Evolutionary conservation across 2,113 vertebrate genomes (phyloP).

Genomic region (Nanger granti): DNA sequence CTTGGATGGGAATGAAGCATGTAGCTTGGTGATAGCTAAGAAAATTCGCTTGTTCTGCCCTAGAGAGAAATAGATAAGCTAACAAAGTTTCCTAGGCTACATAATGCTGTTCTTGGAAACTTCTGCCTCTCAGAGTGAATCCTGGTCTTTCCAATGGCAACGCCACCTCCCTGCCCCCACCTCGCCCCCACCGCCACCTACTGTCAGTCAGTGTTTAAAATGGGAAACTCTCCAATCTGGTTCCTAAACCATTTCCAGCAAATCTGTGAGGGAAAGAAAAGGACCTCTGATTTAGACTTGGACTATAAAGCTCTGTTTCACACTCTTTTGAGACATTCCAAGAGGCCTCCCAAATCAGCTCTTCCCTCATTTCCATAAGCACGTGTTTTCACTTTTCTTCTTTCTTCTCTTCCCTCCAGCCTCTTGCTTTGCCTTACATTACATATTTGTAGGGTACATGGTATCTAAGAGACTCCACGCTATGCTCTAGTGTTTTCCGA

Average conservation of each 20-base stretch:
- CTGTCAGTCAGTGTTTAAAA: neutral
- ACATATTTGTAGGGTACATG: neutral
- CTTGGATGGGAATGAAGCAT: neutral
- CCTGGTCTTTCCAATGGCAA: neutral
- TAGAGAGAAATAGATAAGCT: neutral
- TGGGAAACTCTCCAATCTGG: neutral
- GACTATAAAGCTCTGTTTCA: neutral
- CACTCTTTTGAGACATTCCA: neutral
- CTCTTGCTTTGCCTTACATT: neutral
- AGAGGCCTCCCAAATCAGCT: neutral
- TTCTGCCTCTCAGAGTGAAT: neutral
- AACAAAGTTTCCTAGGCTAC: neutral
- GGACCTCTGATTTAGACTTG: neutral
- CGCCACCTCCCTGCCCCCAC: neutral
- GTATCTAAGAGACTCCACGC: neutral
- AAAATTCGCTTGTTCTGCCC: neutral
- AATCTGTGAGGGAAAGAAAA: neutral
- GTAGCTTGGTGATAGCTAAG: neutral
- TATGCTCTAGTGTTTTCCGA: neutral
- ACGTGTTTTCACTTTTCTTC: neutral
- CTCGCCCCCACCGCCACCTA: rapidly evolving
- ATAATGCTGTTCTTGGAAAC: neutral
- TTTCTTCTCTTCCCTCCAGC: neutral
- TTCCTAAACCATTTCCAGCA: neutral
- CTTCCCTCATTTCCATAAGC: neutral